Base-by-base conservation (phyloP, 2,113 vertebrate species). In the Gadus macrocephalus region DNA sequence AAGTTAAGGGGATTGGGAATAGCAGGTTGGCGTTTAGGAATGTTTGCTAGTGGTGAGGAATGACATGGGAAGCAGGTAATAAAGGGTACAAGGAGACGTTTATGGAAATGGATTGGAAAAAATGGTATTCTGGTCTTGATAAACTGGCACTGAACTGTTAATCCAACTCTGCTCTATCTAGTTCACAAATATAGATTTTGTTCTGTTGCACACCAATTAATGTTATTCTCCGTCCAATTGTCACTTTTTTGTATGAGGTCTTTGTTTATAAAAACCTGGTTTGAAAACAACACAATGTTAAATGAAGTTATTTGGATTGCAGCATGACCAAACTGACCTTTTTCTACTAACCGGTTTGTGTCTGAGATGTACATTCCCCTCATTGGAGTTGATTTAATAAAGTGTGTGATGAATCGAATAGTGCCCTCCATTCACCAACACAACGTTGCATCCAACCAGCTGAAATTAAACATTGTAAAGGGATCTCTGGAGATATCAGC, bases 321-420 rank as follows among this genome's bases (percentile, higher is more conserved):
- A 81, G 79, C 80, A 76, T 80, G 71, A 85, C 82, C 80, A 77
- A 86, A 85, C 73, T 71, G 66, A 81, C 77, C 71, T 77, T 88
- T 58, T 89, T 82, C 68, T 85, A 87, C 66, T 63, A 81, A 78
- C 69, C 64, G 63, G 72, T 76, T 85, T 75, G 66, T 81, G 75
- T 83, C 67, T 81, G 72, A 81, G 78, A 61, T 87, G 82, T 86
- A 80, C 82, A 84, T 88, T 87, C 73, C 75, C 79, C 81, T 75
- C 66, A 62, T 81, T 83, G 74, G 70, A 85, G 77, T 77, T 74
- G 85, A 86, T 90, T 90, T 89, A 83, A 89, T 87, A 19, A 77
- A 76, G 79, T 73, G 75, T 87, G 81, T 78, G 62, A 78, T 82
- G 80, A 19, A 56, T 59, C 5, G 61, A 1, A 59, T 14, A 4